Base-by-base conservation (phyloP, 2,888 invertebrate genomes). In the Melanchra persicariae region DNA sequence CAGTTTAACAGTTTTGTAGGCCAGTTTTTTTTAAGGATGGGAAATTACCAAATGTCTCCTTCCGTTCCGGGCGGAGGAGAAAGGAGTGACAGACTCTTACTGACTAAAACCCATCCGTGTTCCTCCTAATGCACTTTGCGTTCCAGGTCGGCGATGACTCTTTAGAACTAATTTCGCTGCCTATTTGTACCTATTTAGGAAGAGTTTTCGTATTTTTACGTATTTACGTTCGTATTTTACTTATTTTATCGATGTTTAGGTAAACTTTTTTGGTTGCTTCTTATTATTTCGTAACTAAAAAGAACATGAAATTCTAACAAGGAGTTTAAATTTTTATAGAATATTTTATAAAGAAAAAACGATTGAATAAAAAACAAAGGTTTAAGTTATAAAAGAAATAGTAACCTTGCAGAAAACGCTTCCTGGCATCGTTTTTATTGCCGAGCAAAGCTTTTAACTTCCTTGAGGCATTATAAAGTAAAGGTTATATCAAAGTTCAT, bases 401-500 rank as follows among this genome's bases (percentile, higher is more conserved):
- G 10, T 70, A 68, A 72, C 86, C 82, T 84, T 73, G 79, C 30
- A 61, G 54, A 22, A 45, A 63, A 68, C 72, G 55, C 64, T 77
- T 75, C 80, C 77, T 75, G 70, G 47, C 69, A 75, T 77, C 57
- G 70, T 81, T 80, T 74, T 84, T 80, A 70, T 59, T 59, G 37
- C 43, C 26, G 4, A 79, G 76, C 51, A 55, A 57, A 74, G 63
- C 74, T 70, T 74, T 72, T 74, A 61, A 69, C 84, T 84, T 84
- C 74, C 79, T 79, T 59, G 54, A 71, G 62, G 52, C 40, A 51
- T 61, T 70, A 37, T 65, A 73, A 58, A 73, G 12, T 26, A 58
- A 74, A 82, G 78, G 81, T 62, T 71, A 57, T 54, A 68, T 66
- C 78, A 82, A 81, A 77, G 64, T 80, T 74, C 74, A 71, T 67